Evolutionary conservation across 2,888 invertebrate genomes (phyloP).

Genomic region (Chydorus sphaericus): DNA sequence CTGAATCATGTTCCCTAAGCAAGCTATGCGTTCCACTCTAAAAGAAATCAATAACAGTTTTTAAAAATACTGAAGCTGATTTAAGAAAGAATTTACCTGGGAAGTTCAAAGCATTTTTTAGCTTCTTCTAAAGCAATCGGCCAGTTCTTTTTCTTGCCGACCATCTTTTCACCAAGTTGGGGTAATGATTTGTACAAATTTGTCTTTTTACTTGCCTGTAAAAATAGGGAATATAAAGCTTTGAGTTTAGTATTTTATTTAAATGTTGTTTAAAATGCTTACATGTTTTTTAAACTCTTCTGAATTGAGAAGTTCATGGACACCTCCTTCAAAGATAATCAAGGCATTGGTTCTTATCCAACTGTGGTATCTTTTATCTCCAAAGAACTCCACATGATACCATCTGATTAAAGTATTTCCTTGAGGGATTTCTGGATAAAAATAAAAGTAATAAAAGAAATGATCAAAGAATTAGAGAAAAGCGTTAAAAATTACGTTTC

Average conservation of each 20-base stretch:
- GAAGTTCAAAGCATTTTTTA: slow-evolving; percentile 37
- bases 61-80: neutral
- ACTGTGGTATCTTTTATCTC: slow-evolving; percentile 63
- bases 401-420: slow-evolving; percentile 23
- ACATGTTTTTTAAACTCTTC: slow-evolving; percentile 36
- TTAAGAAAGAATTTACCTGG: slow-evolving; percentile 19
- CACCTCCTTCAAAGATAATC: slow-evolving; percentile 46
- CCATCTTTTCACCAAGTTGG: neutral
- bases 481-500: too few relatives aligned
- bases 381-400: slow-evolving; percentile 75
- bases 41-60: neutral
- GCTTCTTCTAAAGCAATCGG: slow-evolving; percentile 59
- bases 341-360: slow-evolving; percentile 52
- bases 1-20: neutral
- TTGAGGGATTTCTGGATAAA: too few relatives aligned
- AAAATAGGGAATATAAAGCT: neutral
- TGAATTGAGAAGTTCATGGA: slow-evolving; percentile 43
- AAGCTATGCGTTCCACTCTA: neutral
- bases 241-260: too few relatives aligned
- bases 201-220: neutral
- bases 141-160: slow-evolving; percentile 43
- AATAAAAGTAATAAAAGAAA: too few relatives aligned
- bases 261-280: too few relatives aligned
- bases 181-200: neutral
- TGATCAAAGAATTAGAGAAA: too few relatives aligned